A percentile compares a stretch with the other conserved stretches of the same genome.
Conservation (phyloP, 1,140 invertebrate genomes). For the Xylocopa sonorina region DNA sequence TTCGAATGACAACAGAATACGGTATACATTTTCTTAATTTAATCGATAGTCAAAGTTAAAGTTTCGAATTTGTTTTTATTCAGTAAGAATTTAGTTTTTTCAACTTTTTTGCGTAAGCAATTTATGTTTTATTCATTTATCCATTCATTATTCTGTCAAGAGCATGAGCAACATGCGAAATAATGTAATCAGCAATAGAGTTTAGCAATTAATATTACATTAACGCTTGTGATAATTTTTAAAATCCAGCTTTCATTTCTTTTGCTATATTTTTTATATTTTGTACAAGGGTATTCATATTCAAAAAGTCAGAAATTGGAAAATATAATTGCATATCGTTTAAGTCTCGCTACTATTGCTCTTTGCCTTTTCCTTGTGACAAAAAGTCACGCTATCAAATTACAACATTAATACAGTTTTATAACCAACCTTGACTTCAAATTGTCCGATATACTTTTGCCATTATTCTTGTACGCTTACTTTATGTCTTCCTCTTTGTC, state of each 20-base stretch:
- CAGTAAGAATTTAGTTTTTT: too few species aligned
- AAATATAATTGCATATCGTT: background rate
- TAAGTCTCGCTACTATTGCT: background rate
- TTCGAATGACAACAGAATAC: background rate
- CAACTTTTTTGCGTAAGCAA: background rate
- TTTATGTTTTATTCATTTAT: background rate
- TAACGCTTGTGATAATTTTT: background rate
- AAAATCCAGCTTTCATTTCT: background rate
- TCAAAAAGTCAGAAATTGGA: too few species aligned
- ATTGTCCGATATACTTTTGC: background rate
- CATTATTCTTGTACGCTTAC: background rate
- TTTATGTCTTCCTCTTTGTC: background rate
- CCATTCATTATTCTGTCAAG: background rate
- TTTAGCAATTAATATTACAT: background rate
- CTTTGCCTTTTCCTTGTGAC: background rate
- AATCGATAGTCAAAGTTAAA: too few species aligned
- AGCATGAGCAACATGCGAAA: background rate
- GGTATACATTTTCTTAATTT: background rate
- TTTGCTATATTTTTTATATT: too few species aligned
- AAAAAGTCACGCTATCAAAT: background rate
- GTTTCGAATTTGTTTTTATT: too few species aligned
- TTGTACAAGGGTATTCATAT: too few species aligned
- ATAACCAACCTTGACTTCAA: slow-evolving; percentile 6
- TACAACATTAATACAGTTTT: slow-evolving; percentile 23
- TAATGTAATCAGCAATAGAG: too few species aligned